These are phyloP conservation scores for Drosophila koepferae DNA, from an alignment of 2,888 invertebrate species.

Conservation along the genomic window DNA sequence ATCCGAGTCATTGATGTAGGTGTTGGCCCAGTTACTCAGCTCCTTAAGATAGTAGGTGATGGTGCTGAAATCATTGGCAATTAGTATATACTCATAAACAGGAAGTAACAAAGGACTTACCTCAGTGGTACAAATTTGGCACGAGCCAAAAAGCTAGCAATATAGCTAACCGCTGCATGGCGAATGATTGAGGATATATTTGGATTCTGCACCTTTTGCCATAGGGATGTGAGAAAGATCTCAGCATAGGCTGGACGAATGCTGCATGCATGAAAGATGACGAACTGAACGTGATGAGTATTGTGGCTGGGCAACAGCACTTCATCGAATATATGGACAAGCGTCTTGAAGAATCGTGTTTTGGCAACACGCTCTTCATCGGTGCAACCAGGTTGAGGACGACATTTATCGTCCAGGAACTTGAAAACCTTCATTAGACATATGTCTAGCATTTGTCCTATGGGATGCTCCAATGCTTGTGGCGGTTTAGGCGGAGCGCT, in stretches of 20 bases:
- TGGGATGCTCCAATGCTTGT: slow-evolving; percentile 86
- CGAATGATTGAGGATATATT: slow-evolving; percentile 88
- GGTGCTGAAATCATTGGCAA: slow-evolving; percentile 85
- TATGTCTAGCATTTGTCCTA: slow-evolving; percentile 90
- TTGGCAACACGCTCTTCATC: slow-evolving; percentile 86
- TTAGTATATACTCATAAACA: background rate
- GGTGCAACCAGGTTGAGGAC: slow-evolving; percentile 33
- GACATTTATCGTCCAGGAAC: slow-evolving; percentile 86
- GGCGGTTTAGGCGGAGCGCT: slow-evolving; percentile 30
- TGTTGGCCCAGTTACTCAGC: slow-evolving; percentile 93
- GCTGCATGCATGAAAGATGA: slow-evolving; percentile 91
- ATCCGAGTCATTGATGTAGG: slow-evolving; percentile 88
- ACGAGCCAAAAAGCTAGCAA: slow-evolving; percentile 91
- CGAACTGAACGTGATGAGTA: slow-evolving; percentile 91
- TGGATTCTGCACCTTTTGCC: slow-evolving; percentile 90
- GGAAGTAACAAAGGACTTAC: slow-evolving; percentile 84
- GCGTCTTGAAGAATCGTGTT: slow-evolving; percentile 85
- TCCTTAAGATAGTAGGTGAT: slow-evolving; percentile 89
- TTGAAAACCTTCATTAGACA: slow-evolving; percentile 90
- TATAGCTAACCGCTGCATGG: slow-evolving; percentile 90
- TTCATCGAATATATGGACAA: slow-evolving; percentile 91
- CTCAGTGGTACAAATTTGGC: slow-evolving; percentile 88
- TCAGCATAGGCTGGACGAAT: slow-evolving; percentile 87
- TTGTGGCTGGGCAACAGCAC: slow-evolving; percentile 93
- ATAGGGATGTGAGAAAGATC: slow-evolving; percentile 89